Percentiles rank a stretch among this genome's conserved stretches.
phyloP scores from a whole-genome alignment of 1,140 invertebrate genomes.

The Drosophila bipectinata region DNA sequence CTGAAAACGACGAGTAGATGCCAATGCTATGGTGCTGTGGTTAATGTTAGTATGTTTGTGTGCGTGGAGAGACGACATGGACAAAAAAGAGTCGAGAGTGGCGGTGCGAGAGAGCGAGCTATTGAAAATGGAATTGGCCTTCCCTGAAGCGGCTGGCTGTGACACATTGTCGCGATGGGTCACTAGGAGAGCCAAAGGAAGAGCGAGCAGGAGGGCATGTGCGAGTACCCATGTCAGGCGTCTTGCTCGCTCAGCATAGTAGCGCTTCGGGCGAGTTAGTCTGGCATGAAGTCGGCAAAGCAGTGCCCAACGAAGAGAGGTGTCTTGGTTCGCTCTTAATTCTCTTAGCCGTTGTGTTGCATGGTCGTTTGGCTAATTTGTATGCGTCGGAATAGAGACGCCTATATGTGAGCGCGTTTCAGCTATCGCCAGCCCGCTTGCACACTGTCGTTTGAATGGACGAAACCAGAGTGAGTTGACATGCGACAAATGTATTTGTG shows the following conservation, averaged over 20 bases:
- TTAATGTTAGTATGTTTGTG: constrained; percentile 10
- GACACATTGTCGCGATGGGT: constrained; percentile 79
- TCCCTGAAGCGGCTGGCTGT: constrained; percentile 63
- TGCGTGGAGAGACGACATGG: constrained; percentile 1
- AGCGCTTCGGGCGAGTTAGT: background rate
- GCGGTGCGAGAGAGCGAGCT: constrained; percentile 49
- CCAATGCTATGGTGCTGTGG: constrained; percentile 16
- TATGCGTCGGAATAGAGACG: constrained; percentile 27
- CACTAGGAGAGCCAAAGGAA: constrained; percentile 44
- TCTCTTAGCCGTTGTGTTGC: constrained; percentile 18
- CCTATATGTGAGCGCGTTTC: constrained; percentile 1
- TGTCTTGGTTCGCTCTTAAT: background rate
- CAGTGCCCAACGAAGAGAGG: constrained; percentile 53
- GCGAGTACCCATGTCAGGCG: constrained; percentile 2
- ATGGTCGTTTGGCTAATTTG: background rate
- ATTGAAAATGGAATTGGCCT: constrained; percentile 42
- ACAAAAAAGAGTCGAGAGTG: constrained; percentile 4
- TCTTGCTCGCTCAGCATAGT: constrained; percentile 23
- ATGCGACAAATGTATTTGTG: constrained; percentile 63
- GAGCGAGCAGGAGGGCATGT: constrained; percentile 8
- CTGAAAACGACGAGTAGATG: constrained; percentile 30
- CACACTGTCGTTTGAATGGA: constrained; percentile 75
- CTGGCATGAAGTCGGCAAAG: constrained; percentile 51
- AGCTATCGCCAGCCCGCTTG: constrained; percentile 47
- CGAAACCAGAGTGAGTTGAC: constrained; percentile 70